Conservation (phyloP, 2,888 invertebrate genomes). For the Ectemnius lituratus region DNA sequence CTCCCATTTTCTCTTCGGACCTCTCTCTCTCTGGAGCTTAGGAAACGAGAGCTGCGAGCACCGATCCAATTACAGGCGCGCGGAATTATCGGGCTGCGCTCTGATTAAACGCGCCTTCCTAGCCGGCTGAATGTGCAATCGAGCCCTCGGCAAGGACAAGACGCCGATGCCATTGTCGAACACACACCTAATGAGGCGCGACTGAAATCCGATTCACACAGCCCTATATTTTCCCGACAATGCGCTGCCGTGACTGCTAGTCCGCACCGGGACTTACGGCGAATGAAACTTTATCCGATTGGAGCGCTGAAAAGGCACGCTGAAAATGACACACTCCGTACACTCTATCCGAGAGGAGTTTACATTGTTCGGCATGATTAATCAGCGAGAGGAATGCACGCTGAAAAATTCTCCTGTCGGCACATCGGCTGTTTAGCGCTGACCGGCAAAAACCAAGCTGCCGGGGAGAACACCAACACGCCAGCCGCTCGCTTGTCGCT, state of each 20-base stretch:
- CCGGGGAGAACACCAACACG: neutral
- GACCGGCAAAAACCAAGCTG: neutral
- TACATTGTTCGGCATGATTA: neutral
- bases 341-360: neutral
- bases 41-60: slow-evolving; percentile 16
- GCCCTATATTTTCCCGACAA: too few relatives aligned
- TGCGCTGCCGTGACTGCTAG: too few relatives aligned
- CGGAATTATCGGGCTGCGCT: slow-evolving; percentile 26
- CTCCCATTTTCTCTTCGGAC: neutral
- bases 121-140: too few relatives aligned
- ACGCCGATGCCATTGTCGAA: too few relatives aligned
- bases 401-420: neutral
- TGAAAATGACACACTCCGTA: too few relatives aligned
- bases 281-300: too few relatives aligned
- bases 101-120: slow-evolving; percentile 1
- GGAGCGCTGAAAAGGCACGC: too few relatives aligned
- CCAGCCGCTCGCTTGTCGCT: slow-evolving; percentile 9
- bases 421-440: slow-evolving; percentile 3
- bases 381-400: neutral
- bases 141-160: too few relatives aligned
- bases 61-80: slow-evolving; percentile 38
- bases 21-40: neutral
- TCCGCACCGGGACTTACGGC: too few relatives aligned
- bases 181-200: too few relatives aligned
- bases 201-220: too few relatives aligned